Percentiles rank a stretch among this genome's conserved stretches.
phyloP scores from a whole-genome alignment of 2,113 vertebrate species.

The Mionectes macconnelli region DNA sequence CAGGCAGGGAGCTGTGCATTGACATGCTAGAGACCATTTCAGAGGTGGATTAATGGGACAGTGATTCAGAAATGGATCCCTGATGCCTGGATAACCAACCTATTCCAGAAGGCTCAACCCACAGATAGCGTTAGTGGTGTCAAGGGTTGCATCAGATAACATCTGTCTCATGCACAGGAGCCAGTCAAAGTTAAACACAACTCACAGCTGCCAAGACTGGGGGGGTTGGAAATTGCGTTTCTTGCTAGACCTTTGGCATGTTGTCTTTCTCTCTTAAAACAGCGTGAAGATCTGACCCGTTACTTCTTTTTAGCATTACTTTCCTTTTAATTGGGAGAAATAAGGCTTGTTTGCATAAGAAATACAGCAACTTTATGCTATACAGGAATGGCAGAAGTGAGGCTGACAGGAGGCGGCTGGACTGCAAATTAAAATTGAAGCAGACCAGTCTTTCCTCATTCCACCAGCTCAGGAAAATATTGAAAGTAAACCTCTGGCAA shows the following conservation, averaged over 20 bases:
- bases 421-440: conserved; percentile 58
- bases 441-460: conserved; percentile 53
- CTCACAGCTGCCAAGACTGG: rapidly evolving
- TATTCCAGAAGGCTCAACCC: not conserved
- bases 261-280: not conserved
- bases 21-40: not conserved
- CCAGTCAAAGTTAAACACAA: not conserved
- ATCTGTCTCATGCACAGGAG: not conserved
- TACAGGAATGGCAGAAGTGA: not conserved
- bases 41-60: not conserved
- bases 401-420: conserved; percentile 27
- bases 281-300: not conserved
- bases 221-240: not conserved
- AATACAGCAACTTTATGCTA: not conserved
- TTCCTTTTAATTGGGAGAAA: not conserved
- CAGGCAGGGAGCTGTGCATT: not conserved
- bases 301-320: not conserved
- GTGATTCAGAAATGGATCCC: not conserved
- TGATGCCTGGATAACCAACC: not conserved
- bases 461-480: conserved; percentile 43
- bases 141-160: not conserved
- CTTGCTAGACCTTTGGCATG: not conserved
- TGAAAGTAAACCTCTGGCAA: conserved; percentile 50
- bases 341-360: conserved; percentile 1
- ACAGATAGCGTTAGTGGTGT: not conserved